Evolutionary conservation across 2,113 vertebrate genomes (phyloP).

Genomic region (Circaetus cinerascens): DNA sequence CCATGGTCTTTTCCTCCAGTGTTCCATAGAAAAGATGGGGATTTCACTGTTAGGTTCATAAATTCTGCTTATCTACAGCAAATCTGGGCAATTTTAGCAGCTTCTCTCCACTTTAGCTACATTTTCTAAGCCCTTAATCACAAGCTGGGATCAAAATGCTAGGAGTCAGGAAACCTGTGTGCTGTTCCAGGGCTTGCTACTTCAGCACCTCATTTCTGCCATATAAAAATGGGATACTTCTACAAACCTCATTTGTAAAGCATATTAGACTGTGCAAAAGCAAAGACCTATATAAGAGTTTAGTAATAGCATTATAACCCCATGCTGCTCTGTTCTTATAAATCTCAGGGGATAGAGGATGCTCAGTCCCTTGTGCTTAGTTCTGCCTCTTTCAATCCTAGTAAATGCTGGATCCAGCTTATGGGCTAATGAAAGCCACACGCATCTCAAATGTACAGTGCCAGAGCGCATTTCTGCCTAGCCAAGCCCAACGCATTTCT

Average conservation of each 20-base stretch:
- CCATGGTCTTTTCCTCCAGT: neutral
- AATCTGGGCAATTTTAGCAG: neutral
- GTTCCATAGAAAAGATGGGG: neutral
- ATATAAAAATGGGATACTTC: neutral
- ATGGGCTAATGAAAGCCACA: neutral
- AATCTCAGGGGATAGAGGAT: neutral
- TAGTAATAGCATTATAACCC: neutral
- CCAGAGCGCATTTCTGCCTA: neutral
- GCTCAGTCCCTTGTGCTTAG: neutral
- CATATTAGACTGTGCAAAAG: neutral
- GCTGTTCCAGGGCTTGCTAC: neutral
- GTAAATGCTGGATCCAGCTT: neutral
- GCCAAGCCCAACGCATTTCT: neutral
- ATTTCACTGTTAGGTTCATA: neutral
- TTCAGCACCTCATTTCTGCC: neutral
- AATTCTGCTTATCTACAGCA: neutral
- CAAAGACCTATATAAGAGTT: neutral
- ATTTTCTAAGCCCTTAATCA: neutral
- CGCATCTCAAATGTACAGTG: neutral
- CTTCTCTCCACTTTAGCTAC: neutral
- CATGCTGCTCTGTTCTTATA: neutral
- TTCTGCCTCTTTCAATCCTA: neutral
- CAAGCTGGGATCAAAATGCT: neutral
- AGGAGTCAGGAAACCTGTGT: neutral
- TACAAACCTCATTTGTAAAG: neutral